Evolutionary conservation across 2,888 invertebrate genomes (phyloP).

Genomic region (Cistogaster globosa): DNA sequence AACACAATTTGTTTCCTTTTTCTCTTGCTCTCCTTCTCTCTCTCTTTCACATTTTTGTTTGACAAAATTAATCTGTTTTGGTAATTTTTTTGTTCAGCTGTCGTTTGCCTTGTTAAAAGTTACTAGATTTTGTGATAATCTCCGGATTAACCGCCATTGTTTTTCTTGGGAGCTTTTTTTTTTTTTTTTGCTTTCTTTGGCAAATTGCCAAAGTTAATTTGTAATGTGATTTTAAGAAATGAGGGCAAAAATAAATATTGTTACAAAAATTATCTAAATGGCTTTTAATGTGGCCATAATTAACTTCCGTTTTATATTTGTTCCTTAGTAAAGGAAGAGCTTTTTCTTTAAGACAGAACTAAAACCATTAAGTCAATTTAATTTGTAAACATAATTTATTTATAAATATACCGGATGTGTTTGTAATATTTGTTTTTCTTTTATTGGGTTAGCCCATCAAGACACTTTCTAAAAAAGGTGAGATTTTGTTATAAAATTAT

Average conservation of each 20-base stretch:
- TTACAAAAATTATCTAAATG: constrained; percentile 54
- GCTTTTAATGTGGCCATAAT: constrained; percentile 58
- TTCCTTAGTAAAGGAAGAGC: background rate
- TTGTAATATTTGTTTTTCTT: background rate
- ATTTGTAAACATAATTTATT: constrained; percentile 50
- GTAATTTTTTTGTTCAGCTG: background rate
- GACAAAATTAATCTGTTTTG: background rate
- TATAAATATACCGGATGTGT: constrained; percentile 8
- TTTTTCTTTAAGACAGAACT: background rate
- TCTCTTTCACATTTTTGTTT: background rate
- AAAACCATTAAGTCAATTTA: constrained; percentile 48
- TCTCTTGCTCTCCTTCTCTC: background rate
- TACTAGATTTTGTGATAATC: constrained; percentile 34
- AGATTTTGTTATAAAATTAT: background rate
- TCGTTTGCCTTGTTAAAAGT: constrained; percentile 1
- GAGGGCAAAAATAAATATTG: background rate
- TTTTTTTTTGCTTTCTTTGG: constrained; percentile 44
- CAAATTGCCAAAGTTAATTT: constrained; percentile 59
- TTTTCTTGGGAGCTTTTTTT: constrained; percentile 16
- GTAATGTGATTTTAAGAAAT: no score
- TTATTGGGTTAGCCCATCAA: background rate
- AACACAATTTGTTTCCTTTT: background rate
- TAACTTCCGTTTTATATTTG: constrained; percentile 60
- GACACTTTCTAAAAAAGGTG: background rate
- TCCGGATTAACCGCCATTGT: constrained; percentile 13